Evolutionary conservation across 2,113 vertebrate species (phyloP).

Genomic region (Anser brachyrhynchus): DNA sequence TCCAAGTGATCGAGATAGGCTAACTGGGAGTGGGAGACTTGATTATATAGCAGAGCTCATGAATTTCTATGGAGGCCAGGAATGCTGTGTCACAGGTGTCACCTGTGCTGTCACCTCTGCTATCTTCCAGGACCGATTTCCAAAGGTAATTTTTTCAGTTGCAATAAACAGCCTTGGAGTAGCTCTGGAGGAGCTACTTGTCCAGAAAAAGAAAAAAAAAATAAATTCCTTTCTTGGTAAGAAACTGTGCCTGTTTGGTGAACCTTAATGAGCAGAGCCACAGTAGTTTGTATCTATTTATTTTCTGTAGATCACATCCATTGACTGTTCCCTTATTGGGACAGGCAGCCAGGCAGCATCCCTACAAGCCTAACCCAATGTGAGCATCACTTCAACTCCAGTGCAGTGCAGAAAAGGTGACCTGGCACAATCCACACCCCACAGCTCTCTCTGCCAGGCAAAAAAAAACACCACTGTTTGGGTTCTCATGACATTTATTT

Average conservation of each 20-base stretch:
- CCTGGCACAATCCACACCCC: neutral
- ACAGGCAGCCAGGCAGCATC: rapidly evolving
- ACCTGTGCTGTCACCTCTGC: neutral
- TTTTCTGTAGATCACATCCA: neutral
- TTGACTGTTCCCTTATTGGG: neutral
- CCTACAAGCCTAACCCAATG: neutral
- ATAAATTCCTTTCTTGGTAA: neutral
- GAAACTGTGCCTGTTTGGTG: neutral
- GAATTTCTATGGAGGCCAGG: neutral
- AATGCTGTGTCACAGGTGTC: neutral
- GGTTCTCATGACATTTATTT: slow-evolving; percentile 50
- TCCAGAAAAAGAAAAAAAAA: neutral
- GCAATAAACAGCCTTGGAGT: neutral
- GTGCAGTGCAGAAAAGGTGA: neutral
- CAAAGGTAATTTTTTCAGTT: neutral
- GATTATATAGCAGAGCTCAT: neutral
- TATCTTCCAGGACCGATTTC: neutral
- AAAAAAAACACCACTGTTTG: neutral
- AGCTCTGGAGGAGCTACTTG: neutral
- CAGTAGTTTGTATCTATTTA: neutral
- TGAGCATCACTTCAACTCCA: neutral
- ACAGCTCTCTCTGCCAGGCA: neutral
- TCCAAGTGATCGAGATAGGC: neutral
- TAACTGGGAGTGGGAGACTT: neutral
- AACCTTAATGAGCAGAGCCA: neutral